These are phyloP conservation scores for Odontophorus gujanensis DNA, from an alignment of 2,113 vertebrate species.

Conservation along the genomic window DNA sequence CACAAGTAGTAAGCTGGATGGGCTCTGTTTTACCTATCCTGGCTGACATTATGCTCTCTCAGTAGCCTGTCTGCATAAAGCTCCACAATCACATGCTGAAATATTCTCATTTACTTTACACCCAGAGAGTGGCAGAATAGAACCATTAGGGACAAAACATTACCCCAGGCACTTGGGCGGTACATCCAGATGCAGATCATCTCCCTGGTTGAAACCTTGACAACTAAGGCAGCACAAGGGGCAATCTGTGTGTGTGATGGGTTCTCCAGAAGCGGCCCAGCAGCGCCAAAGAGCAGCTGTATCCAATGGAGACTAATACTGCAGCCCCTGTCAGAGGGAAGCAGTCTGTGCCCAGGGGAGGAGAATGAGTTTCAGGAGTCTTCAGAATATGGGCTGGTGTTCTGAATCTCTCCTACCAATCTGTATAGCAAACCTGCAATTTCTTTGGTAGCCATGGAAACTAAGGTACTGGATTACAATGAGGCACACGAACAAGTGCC, in stretches of 20 bases:
- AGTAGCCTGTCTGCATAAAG: not conserved
- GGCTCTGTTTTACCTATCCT: not conserved
- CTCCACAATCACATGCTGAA: not conserved
- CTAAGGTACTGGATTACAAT: slow-evolving; percentile 47
- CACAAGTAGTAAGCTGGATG: not conserved
- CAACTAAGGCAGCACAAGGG: rapidly evolving
- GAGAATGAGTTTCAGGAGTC: not conserved
- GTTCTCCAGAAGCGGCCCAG: not conserved
- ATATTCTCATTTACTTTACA: not conserved
- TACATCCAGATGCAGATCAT: not conserved
- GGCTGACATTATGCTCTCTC: not conserved
- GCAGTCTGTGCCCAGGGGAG: not conserved
- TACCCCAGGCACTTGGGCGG: not conserved
- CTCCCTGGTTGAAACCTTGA: not conserved
- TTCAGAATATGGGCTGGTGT: not conserved
- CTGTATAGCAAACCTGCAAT: slow-evolving; percentile 57
- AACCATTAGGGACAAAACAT: not conserved
- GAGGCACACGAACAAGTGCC: not conserved
- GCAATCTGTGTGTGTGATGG: not conserved
- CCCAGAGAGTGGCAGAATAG: not conserved
- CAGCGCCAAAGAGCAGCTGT: not conserved
- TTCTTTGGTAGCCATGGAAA: slow-evolving; percentile 71
- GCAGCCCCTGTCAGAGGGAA: not conserved
- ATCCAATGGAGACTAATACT: not conserved
- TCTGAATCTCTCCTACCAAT: slow-evolving; percentile 35